Evolutionary conservation across 1,140 invertebrate genomes (phyloP).

Genomic region (Drosophila nigromelanica): DNA sequence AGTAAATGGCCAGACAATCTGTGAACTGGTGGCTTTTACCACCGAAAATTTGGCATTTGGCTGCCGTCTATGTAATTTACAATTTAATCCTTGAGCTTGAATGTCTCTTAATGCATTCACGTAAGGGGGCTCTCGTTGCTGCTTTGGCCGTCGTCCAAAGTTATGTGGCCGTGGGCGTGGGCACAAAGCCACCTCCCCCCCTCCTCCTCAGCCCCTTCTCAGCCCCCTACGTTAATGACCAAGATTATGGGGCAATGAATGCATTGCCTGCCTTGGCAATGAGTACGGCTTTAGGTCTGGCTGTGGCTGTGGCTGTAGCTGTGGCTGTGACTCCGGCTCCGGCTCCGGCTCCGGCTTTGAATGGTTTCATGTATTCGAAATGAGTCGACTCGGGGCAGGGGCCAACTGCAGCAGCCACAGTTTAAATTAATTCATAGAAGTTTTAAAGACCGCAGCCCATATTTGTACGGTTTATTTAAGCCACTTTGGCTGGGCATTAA

Average conservation of each 20-base stretch:
- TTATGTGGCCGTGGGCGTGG: background rate
- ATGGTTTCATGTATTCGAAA: slow-evolving; percentile 16
- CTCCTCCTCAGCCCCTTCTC: no score
- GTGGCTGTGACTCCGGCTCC: slow-evolving; percentile 21
- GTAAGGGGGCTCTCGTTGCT: slow-evolving; percentile 34
- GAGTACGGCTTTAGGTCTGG: slow-evolving; percentile 16
- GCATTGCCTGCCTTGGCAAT: slow-evolving; percentile 62
- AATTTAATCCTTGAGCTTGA: slow-evolving; percentile 81
- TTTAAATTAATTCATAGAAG: slow-evolving; percentile 65
- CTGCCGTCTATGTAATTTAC: slow-evolving; percentile 76
- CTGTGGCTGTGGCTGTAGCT: background rate
- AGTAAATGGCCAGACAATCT: slow-evolving; percentile 84
- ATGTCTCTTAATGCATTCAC: slow-evolving; percentile 77
- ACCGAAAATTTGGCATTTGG: slow-evolving; percentile 70
- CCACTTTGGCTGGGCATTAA: slow-evolving; percentile 49
- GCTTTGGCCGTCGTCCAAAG: slow-evolving; percentile 61
- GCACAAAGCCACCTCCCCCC: no score
- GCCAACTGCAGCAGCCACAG: slow-evolving; percentile 47
- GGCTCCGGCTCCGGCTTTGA: slow-evolving; percentile 20
- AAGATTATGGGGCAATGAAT: slow-evolving; percentile 80
- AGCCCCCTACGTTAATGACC: slow-evolving; percentile 67
- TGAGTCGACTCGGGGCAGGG: background rate
- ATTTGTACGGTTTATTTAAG: slow-evolving; percentile 17
- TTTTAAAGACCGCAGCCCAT: slow-evolving; percentile 41
- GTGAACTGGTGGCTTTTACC: slow-evolving; percentile 20